Evolutionary conservation across 2,797 vertebrate genomes (phyloP).

Genomic region (Luscinia luscinia): DNA sequence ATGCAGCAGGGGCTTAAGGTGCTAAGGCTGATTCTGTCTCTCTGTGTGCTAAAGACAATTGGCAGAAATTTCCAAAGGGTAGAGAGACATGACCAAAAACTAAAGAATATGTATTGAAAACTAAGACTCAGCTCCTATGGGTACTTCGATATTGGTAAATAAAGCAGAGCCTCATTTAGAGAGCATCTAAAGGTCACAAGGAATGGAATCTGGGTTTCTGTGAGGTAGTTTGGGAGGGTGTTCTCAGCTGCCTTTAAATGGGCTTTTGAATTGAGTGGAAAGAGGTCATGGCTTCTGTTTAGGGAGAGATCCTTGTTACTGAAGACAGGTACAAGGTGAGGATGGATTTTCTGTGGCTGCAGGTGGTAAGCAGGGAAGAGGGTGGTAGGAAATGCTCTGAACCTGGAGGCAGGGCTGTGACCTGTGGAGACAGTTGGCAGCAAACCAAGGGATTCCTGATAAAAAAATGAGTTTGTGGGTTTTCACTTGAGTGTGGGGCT

Average conservation of each 20-base stretch:
- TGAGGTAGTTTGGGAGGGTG: background rate
- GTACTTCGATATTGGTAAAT: background rate
- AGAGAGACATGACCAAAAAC: background rate
- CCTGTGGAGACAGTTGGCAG: background rate
- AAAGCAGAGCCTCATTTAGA: background rate
- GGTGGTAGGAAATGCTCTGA: background rate
- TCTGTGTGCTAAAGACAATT: background rate
- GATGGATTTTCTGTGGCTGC: background rate
- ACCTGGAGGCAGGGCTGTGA: background rate
- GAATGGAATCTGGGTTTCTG: background rate
- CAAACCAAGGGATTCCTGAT: background rate
- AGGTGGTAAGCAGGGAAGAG: background rate
- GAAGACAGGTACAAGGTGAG: background rate
- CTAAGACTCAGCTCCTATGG: background rate
- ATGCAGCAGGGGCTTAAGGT: background rate
- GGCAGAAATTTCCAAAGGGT: background rate
- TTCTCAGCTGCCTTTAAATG: background rate
- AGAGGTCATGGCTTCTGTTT: background rate
- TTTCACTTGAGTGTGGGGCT: background rate
- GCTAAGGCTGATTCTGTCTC: background rate
- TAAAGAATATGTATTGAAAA: background rate
- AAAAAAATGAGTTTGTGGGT: background rate
- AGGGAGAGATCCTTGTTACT: fast-evolving
- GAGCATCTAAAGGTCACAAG: background rate
- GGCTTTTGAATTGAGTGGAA: background rate